Percentiles rank a stretch among this genome's conserved stretches.
phyloP scores from a whole-genome alignment of 2,797 vertebrate species.

The Sciurus vulgaris region DNA sequence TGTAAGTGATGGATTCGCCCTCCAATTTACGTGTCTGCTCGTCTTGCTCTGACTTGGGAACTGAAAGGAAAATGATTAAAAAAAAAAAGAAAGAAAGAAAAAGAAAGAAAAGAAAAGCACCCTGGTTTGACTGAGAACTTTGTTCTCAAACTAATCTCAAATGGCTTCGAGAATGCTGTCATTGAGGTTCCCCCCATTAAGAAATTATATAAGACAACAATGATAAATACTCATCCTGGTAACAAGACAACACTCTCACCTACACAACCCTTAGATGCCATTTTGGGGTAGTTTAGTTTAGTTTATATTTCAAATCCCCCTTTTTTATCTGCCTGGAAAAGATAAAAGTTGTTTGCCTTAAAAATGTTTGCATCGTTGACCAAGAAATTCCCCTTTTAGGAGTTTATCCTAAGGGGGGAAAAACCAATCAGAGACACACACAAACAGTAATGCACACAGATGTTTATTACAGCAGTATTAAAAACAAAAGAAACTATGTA shows the following conservation, averaged over 20 bases:
- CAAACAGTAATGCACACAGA: conserved; percentile 53
- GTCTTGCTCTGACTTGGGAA: conserved; percentile 84
- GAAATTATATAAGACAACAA: conserved; percentile 50
- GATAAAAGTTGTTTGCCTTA: conserved; percentile 1
- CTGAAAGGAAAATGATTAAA: conserved; percentile 44
- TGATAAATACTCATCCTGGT: background rate
- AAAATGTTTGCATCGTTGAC: conserved; percentile 54
- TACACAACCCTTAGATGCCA: conserved; percentile 75
- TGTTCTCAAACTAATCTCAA: conserved; percentile 85
- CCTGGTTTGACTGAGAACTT: conserved; percentile 82
- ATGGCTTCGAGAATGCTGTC: conserved; percentile 82
- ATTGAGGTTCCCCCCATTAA: conserved; percentile 76
- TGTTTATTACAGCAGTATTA: conserved; percentile 50
- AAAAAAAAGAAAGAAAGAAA: conserved; percentile 76
- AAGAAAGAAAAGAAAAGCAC: conserved; percentile 63
- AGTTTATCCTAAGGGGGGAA: conserved; percentile 51
- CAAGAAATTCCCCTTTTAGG: conserved; percentile 62
- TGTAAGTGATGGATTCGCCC: conserved; percentile 88
- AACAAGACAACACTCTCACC: background rate
- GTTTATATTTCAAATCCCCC: conserved; percentile 75
- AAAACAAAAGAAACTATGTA: conserved; percentile 67
- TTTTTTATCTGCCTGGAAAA: conserved; percentile 47
- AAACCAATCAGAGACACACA: background rate
- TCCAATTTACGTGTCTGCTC: conserved; percentile 83
- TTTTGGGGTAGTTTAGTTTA: conserved; percentile 74